Conservation (phyloP, 2,113 vertebrate genomes). For the Synchiropus splendidus region DNA sequence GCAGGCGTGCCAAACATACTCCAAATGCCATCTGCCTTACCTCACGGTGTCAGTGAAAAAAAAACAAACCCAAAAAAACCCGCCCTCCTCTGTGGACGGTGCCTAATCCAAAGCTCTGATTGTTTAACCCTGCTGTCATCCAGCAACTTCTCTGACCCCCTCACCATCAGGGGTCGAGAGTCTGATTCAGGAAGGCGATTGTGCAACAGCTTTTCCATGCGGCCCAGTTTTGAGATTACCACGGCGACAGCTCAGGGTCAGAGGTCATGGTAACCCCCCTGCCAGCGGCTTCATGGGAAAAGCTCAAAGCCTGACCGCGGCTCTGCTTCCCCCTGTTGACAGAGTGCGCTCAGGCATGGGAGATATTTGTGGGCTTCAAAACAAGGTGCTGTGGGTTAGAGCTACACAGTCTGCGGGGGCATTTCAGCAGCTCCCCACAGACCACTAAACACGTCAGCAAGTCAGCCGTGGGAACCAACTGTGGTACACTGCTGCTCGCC, state of each 20-base stretch:
- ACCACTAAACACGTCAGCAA: conserved; percentile 52
- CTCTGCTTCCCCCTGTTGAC: conserved; percentile 28
- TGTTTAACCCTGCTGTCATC: conserved; percentile 43
- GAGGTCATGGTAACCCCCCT: conserved; percentile 39
- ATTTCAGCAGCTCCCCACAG: conserved; percentile 36
- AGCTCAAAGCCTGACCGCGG: conserved; percentile 27
- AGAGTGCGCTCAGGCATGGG: conserved; percentile 23
- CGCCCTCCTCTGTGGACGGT: conserved; percentile 19
- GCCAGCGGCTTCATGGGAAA: conserved; percentile 49
- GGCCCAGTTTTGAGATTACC: conserved; percentile 37
- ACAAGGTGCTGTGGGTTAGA: conserved; percentile 30
- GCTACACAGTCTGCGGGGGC: conserved; percentile 30
- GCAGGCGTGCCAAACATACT: conserved; percentile 10
- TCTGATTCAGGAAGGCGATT: conserved; percentile 53
- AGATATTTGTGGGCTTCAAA: conserved; percentile 16
- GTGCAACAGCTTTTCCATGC: conserved; percentile 46
- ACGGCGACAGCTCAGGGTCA: conserved; percentile 32
- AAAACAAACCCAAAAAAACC: conserved; percentile 18
- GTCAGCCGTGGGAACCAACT: conserved; percentile 30
- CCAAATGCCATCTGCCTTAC: conserved; percentile 37
- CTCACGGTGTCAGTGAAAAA: conserved; percentile 21
- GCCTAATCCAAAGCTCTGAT: conserved; percentile 43
- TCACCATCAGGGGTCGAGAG: conserved; percentile 41
- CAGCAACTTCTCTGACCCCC: conserved; percentile 21
- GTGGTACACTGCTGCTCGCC: too few relatives aligned